These are phyloP conservation scores for Harpalus rubripes DNA, from an alignment of 2,888 invertebrate species.

Conservation along the genomic window DNA sequence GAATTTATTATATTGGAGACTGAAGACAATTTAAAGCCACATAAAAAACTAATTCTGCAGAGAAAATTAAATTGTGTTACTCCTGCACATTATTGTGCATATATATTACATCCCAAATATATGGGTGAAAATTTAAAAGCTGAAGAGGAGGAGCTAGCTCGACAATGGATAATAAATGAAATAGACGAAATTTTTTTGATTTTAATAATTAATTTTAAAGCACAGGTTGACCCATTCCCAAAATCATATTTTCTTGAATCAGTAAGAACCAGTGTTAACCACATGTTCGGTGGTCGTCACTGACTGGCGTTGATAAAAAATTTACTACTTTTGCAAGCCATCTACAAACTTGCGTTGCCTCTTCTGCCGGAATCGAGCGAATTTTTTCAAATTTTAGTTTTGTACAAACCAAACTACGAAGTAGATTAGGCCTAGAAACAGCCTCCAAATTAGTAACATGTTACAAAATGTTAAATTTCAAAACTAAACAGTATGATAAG, in stretches of 20 bases:
- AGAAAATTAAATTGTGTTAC: slow-evolving; percentile 15
- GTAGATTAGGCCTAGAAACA: slow-evolving; percentile 25
- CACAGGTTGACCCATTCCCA: slow-evolving; percentile 15
- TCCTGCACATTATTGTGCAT: slow-evolving; percentile 15
- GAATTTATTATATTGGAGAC: neutral
- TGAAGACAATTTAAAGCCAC: slow-evolving; percentile 10
- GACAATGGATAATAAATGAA: slow-evolving; percentile 26
- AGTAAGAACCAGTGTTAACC: slow-evolving; percentile 21
- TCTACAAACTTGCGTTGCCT: slow-evolving; percentile 23
- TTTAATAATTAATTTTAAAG: slow-evolving; percentile 26
- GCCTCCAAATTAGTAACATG: slow-evolving; percentile 25
- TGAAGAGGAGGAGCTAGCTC: slow-evolving; percentile 19
- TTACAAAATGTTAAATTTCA: slow-evolving; percentile 21
- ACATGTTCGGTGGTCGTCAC: slow-evolving; percentile 16
- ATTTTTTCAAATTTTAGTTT: slow-evolving; percentile 28
- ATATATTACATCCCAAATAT: slow-evolving; percentile 51
- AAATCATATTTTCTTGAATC: slow-evolving; percentile 2
- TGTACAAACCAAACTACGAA: slow-evolving; percentile 18
- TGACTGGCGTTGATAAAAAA: slow-evolving; percentile 25
- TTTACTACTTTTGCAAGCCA: slow-evolving; percentile 14
- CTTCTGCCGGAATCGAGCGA: slow-evolving; percentile 23
- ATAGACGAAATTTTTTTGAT: slow-evolving; percentile 6
- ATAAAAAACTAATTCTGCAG: slow-evolving; percentile 11
- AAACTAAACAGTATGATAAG: slow-evolving; percentile 12
- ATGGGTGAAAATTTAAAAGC: slow-evolving; percentile 21